Conservation (phyloP, 1,140 invertebrate genomes). For the Reticulitermes speratus region DNA sequence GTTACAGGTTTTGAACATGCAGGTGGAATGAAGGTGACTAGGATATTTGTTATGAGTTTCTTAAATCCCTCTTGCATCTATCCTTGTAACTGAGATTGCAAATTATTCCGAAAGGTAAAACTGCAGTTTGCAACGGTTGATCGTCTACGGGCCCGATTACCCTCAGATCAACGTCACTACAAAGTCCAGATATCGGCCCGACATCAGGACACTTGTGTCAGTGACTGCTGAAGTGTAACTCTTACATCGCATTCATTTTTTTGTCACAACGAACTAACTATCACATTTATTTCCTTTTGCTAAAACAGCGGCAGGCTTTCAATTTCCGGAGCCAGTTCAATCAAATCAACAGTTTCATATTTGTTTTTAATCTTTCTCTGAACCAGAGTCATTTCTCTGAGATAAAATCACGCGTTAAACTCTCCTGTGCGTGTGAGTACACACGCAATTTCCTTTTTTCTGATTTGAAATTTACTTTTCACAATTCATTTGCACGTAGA, state of each 20-base stretch:
- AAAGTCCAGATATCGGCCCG: not conserved
- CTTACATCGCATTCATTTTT: not conserved
- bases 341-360: not conserved
- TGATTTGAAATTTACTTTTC: not conserved
- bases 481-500: not conserved
- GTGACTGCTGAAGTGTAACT: not conserved
- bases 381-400: not conserved
- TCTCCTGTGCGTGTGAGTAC: not conserved
- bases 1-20: no score
- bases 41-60: no score
- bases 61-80: no score
- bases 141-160: no score
- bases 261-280: not conserved
- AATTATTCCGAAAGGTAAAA: no score
- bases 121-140: no score
- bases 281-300: not conserved
- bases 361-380: not conserved
- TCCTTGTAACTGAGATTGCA: no score
- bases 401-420: not conserved
- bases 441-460: not conserved
- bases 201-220: not conserved
- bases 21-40: no score
- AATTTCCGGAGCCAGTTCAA: not conserved
- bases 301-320: not conserved
- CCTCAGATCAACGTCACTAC: no score